Evolutionary conservation across 2,113 vertebrate genomes (phyloP).

Genomic region (Heterotilapia buettikoferi): DNA sequence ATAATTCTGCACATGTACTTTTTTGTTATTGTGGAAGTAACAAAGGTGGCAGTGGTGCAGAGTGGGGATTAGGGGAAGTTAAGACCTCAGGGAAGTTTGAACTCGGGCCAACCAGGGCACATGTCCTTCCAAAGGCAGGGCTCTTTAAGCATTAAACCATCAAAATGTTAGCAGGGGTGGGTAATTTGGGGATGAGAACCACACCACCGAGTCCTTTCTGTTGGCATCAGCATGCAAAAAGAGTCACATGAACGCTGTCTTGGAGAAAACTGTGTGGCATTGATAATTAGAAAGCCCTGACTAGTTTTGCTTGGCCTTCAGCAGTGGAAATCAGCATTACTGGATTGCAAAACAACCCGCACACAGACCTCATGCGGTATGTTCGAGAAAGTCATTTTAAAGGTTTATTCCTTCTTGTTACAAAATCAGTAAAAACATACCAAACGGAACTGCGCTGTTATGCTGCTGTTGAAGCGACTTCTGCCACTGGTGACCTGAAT

Average conservation of each 20-base stretch:
- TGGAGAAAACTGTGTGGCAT: constrained; percentile 40
- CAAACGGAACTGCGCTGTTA: background rate
- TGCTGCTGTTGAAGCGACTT: background rate
- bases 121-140: constrained; percentile 30
- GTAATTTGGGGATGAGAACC: constrained; percentile 33
- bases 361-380: background rate
- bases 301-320: constrained; percentile 33
- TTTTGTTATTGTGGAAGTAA: constrained; percentile 3
- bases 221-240: constrained; percentile 5
- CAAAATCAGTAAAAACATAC: background rate
- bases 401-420: background rate
- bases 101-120: constrained; percentile 22
- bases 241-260: constrained; percentile 43
- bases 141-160: constrained; percentile 50
- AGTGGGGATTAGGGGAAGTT: background rate
- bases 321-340: constrained; percentile 27
- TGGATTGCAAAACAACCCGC: constrained; percentile 8
- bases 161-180: constrained; percentile 37
- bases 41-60: constrained; percentile 23
- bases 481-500: background rate
- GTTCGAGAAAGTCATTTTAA: background rate
- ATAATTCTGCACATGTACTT: background rate
- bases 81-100: constrained; percentile 24
- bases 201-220: constrained; percentile 15
- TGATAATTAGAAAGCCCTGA: constrained; percentile 54